Base-by-base conservation (phyloP, 92 coral and sea anemone genomes). In the Porites cylindrica region DNA sequence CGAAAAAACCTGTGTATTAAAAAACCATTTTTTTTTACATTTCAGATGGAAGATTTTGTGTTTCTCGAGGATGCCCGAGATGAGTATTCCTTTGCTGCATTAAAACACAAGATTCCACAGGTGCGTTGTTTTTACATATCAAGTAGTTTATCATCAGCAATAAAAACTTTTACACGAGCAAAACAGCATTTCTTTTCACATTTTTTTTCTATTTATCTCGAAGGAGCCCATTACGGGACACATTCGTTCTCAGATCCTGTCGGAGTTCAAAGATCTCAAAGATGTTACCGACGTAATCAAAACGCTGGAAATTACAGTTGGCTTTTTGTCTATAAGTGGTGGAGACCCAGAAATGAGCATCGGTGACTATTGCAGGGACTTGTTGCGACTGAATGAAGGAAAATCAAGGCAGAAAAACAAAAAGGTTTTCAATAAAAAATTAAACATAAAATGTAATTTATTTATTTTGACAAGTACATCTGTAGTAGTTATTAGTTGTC, bases 291-390 rank as follows among this genome's bases (percentile, higher is more conserved):
- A 92, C 8, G 88, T 74, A 12, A 81, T 85, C 53, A 76, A 80
- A 12, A 85, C 86, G 18, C 88, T 92, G 26, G 86, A 92, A 18
- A 92, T 86, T 54, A 91, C 90, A 2, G 70, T 92, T n/a, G 82
- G 85, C 43, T 92, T 92, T 63, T 70, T 92, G 63, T 81, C 95
- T 9, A 75, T 80, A 14, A 89, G 91, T 19, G 95, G 95, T 67
- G 95, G 93, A 23, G 66, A 76, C 12, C 92, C 82, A 18, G 70
- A 77, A 32, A 87, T 88, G 90, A 69, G 74, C 29, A 74, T 93
- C 56, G 79, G 51, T 17, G 88, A 88, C 50, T 93, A 93, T 68
- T 60, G 90, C 10, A 84, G 63, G 9, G 19, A 52, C 0, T 88
- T 83, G 2, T 74, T 92, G 10, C 52, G 26, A 17, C 52, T 92